Conservation (phyloP, 1,140 invertebrate genomes). For the Galleria mellonella region DNA sequence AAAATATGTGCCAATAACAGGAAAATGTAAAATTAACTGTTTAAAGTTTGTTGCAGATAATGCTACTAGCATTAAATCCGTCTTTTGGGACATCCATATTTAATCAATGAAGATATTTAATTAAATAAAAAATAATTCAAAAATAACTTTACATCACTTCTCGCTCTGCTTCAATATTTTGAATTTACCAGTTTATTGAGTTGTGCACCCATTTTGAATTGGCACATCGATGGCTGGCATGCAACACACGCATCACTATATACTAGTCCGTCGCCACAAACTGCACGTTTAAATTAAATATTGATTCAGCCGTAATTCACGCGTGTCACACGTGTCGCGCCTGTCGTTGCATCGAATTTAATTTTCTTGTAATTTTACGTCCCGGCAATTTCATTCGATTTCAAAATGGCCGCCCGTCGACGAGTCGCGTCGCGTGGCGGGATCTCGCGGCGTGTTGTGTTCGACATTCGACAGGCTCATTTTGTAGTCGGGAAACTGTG, state of each 20-base stretch:
- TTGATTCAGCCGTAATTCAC: slow-evolving; percentile 15
- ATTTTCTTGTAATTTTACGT: slow-evolving; percentile 37
- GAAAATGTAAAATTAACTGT: too few relatives aligned
- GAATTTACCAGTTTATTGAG: too few relatives aligned
- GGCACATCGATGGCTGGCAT: slow-evolving; percentile 3
- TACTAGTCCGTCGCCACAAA: too few relatives aligned
- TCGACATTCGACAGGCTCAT: slow-evolving; percentile 18
- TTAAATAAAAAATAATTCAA: too few relatives aligned
- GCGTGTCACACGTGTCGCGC: slow-evolving; percentile 13
- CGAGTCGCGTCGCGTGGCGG: slow-evolving; percentile 14
- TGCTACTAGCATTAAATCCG: too few relatives aligned
- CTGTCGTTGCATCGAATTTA: slow-evolving; percentile 19
- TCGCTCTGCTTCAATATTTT: too few relatives aligned
- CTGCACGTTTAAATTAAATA: slow-evolving; percentile 13
- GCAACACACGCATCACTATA: too few relatives aligned
- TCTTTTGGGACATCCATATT: too few relatives aligned
- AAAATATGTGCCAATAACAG: too few relatives aligned
- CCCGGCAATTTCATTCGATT: slow-evolving; percentile 30
- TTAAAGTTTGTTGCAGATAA: too few relatives aligned
- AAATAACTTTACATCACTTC: too few relatives aligned
- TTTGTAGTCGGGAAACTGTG: slow-evolving; percentile 1
- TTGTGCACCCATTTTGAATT: slow-evolving; percentile 4
- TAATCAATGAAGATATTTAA: too few relatives aligned
- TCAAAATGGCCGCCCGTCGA: slow-evolving; percentile 22
- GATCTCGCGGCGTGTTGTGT: slow-evolving; percentile 6